These are phyloP conservation scores for Trichacis sp. DNA, from an alignment of 2,888 invertebrate species.

Conservation along the genomic window DNA sequence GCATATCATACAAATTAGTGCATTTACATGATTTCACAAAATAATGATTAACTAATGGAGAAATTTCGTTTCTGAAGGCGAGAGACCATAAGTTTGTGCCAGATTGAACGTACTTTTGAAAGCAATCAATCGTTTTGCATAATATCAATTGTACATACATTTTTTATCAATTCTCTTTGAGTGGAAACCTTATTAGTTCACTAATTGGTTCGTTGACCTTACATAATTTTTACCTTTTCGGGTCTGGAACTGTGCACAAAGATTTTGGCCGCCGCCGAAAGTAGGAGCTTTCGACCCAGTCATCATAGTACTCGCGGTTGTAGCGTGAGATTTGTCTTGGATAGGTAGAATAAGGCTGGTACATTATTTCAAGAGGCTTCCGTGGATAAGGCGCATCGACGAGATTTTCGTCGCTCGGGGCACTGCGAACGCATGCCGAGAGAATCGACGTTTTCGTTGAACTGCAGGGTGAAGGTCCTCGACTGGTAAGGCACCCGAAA, in stretches of 20 bases:
- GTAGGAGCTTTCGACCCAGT: constrained; percentile 84
- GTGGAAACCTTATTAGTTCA: too few species aligned
- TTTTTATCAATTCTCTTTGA: too few species aligned
- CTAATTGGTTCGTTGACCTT: too few species aligned
- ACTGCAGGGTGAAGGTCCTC: constrained; percentile 77
- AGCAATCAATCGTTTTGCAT: too few species aligned
- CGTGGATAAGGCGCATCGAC: constrained; percentile 86
- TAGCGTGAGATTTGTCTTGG: constrained; percentile 53
- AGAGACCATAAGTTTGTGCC: too few species aligned
- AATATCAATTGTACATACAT: too few species aligned
- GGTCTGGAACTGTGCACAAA: constrained; percentile 79
- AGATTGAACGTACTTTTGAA: too few species aligned
- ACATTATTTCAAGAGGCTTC: constrained; percentile 59
- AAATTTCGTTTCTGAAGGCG: too few species aligned
- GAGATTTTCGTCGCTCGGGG: constrained; percentile 90
- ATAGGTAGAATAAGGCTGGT: constrained; percentile 62
- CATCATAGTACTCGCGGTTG: constrained; percentile 68
- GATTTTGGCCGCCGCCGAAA: constrained; percentile 83
- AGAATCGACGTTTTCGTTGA: constrained; percentile 78
- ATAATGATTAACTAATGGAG: too few species aligned
- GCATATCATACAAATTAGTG: too few species aligned
- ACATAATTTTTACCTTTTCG: constrained; percentile 73
- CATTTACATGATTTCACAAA: too few species aligned
- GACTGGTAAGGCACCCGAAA: constrained; percentile 88
- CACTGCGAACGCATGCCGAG: constrained; percentile 88